These are phyloP conservation scores for Tragelaphus oryx DNA, from an alignment of 2,797 vertebrate species.

Conservation along the genomic window DNA sequence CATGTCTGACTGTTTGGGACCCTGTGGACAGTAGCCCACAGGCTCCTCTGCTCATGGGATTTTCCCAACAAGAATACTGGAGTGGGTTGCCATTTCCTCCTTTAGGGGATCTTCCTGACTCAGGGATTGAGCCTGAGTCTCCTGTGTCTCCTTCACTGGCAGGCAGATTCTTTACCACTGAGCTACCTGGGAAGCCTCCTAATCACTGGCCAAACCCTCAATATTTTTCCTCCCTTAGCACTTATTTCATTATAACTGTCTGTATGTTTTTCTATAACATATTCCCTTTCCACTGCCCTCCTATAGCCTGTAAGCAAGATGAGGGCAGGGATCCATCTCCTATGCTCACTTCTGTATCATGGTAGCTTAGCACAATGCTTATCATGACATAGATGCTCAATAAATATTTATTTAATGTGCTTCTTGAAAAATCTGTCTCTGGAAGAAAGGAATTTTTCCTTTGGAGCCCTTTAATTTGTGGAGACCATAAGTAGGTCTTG, in stretches of 20 bases:
- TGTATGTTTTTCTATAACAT: neutral
- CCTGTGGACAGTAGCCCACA: neutral
- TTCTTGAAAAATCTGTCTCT: conserved; percentile 20
- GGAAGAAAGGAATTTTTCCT: conserved; percentile 37
- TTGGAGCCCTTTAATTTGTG: conserved; percentile 60
- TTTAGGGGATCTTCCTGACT: neutral
- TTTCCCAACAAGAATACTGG: neutral
- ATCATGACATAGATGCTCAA: neutral
- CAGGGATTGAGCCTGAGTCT: neutral
- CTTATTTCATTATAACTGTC: neutral
- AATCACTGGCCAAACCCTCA: neutral
- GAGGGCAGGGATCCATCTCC: neutral
- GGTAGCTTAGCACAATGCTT: neutral
- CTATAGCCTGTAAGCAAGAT: neutral
- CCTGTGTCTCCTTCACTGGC: neutral
- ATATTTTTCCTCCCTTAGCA: neutral
- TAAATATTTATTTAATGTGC: conserved; percentile 28
- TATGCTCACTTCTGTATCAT: neutral
- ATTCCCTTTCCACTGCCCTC: neutral
- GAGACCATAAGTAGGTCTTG: conserved; percentile 19
- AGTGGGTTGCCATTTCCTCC: neutral
- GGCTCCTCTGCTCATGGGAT: neutral
- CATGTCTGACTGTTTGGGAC: neutral
- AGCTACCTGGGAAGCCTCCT: neutral
- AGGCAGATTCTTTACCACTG: neutral